These are phyloP conservation scores for Nanorana parkeri DNA, from an alignment of 2,113 vertebrate genomes.

Conservation along the genomic window DNA sequence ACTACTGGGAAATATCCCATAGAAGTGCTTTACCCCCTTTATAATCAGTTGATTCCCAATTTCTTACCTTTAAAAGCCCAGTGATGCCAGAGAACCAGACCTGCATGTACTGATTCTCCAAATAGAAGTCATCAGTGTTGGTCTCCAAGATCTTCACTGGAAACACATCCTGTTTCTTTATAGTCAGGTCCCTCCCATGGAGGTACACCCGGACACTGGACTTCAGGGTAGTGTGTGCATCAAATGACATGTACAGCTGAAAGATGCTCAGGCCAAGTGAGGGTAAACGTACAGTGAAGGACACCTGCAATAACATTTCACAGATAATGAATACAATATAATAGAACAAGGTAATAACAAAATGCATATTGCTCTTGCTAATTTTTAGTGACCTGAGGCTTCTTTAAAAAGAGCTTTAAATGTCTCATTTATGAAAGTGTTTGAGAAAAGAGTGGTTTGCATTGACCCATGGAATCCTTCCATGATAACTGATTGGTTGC, in stretches of 20 bases:
- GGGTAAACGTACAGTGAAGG: slow-evolving; percentile 84
- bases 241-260: slow-evolving; percentile 81
- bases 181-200: slow-evolving; percentile 65
- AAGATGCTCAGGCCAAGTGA: slow-evolving; percentile 85
- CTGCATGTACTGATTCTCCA: slow-evolving; percentile 85
- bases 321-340: no score
- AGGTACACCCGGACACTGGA: slow-evolving; percentile 83
- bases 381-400: no score
- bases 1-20: no score
- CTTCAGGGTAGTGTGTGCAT: slow-evolving; percentile 71
- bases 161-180: slow-evolving; percentile 71
- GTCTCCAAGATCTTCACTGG: slow-evolving; percentile 79
- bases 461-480: no score
- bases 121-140: slow-evolving; percentile 77
- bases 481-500: no score
- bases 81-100: slow-evolving; percentile 90
- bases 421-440: no score
- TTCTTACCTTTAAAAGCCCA: slow-evolving; percentile 84
- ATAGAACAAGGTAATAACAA: no score
- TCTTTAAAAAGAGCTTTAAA: no score
- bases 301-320: slow-evolving; percentile 74
- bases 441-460: no score
- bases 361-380: no score
- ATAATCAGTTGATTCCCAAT: background rate
- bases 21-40: no score